Conservation (phyloP, 2,888 invertebrate species). For the Eledona agricola region DNA sequence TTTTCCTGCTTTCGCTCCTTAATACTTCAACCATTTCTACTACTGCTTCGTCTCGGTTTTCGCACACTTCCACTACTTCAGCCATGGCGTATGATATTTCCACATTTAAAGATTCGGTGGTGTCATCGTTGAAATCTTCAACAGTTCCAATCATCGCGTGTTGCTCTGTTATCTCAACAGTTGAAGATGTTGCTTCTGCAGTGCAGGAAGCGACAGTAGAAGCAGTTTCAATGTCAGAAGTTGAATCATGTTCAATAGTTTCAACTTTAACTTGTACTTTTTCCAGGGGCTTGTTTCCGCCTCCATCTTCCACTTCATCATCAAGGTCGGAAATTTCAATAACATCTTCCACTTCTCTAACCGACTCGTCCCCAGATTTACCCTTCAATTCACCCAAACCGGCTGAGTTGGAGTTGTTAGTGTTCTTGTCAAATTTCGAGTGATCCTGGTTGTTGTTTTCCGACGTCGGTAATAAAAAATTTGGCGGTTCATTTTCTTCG, state of each 20-base stretch:
- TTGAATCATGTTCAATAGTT: not conserved
- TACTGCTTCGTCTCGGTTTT: not conserved
- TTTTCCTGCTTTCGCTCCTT: no score
- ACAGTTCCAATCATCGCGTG: no score
- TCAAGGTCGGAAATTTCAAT: slow-evolving; percentile 16
- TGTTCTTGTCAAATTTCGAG: slow-evolving; percentile 1
- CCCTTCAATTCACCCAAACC: slow-evolving; percentile 2
- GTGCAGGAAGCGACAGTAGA: no score
- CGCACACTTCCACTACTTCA: not conserved
- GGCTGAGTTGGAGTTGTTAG: slow-evolving; percentile 5
- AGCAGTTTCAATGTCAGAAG: not conserved
- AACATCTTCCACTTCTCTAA: slow-evolving; percentile 7
- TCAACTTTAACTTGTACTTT: not conserved
- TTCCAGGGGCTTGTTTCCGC: not conserved
- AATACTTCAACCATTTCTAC: no score
- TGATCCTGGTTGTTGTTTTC: slow-evolving; percentile 11
- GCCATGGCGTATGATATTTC: not conserved
- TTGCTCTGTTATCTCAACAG: no score
- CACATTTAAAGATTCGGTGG: no score
- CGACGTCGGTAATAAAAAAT: slow-evolving; percentile 16
- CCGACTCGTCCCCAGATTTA: slow-evolving; percentile 5
- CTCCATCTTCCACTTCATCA: slow-evolving; percentile 3
- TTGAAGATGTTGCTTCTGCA: no score
- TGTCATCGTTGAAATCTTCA: no score
- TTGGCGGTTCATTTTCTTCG: slow-evolving; percentile 31